Evolutionary conservation across 2,113 vertebrate species (phyloP), one percentile per base, ranked within the genome.

Genomic region (Epinephelus fuscoguttatus): DNA sequence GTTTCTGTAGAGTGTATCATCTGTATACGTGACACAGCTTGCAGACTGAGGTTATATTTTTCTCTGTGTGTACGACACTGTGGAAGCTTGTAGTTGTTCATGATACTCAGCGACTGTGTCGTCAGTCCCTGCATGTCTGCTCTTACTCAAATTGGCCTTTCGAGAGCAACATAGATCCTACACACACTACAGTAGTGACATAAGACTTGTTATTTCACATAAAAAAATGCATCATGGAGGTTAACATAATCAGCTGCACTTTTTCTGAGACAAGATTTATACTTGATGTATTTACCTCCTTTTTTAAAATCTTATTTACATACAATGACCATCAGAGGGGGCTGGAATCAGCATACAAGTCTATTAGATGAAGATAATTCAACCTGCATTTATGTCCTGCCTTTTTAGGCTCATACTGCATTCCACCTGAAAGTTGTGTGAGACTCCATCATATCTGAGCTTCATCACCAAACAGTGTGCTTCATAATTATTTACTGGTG

Each of bases 251-350:
- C 12, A 62, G 25, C 18, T n/a, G 11, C 18, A 33, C 30, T 37
- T 5, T 62, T 37, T 33, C 13, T 37, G 21, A 12, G 21, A 37
- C 18, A 23, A 8, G 25, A 17, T 61, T 56, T 40, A 18, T 21
- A 37, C 19, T 8, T 70, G 1, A 53, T 40, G 25, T n/a, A 14
- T 23, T 52, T 52, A 53, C 14, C 4, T 18, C 21, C 47, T 37
- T 5, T 75, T 52, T 40, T 18, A 3, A 3, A 5, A 33, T 37
- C 55, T 60, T 67, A 60, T 73, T 50, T 72, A 15, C 52, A 56
- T 56, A 40, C 6, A 62, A 4, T 78, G 73, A 55, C 78, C 73
- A 77, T 85, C 49, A 81, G 73, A 81, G 47, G 62, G 73, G 73
- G 55, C 73, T 81, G 77, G 30, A 85, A 85, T 68, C 68, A 72